Conservation (phyloP, 2,113 vertebrate species). For the Climacteris rufus region DNA sequence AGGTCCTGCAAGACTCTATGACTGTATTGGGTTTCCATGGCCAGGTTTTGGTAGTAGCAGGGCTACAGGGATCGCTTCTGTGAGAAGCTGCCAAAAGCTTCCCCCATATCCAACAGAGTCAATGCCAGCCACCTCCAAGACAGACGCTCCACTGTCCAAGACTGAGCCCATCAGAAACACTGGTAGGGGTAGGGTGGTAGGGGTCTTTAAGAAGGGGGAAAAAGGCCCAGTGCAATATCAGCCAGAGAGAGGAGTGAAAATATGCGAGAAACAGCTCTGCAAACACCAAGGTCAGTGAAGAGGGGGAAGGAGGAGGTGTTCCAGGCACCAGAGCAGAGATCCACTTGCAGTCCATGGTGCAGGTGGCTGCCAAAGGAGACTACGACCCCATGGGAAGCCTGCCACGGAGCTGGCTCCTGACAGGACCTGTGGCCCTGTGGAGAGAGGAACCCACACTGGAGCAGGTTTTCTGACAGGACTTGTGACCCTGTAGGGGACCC, state of each 20-base stretch:
- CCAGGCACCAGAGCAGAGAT: background rate
- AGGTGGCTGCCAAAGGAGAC: background rate
- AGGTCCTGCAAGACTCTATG: background rate
- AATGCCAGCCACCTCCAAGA: background rate
- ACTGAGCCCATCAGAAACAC: rapidly evolving
- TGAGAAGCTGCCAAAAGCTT: background rate
- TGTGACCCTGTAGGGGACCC: background rate
- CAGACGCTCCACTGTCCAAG: background rate
- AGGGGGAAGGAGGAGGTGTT: background rate
- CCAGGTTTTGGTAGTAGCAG: background rate
- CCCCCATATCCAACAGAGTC: background rate
- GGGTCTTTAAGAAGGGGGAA: rapidly evolving
- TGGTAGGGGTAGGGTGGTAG: too few relatives aligned
- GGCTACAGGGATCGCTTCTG: background rate
- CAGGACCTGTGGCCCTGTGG: background rate
- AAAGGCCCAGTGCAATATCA: background rate
- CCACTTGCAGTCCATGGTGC: too few relatives aligned
- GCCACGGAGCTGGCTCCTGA: background rate
- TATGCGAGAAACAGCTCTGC: background rate
- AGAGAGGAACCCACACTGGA: background rate
- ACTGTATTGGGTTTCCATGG: background rate
- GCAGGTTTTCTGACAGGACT: background rate
- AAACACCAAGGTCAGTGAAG: background rate
- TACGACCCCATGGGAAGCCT: background rate
- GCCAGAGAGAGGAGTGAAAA: background rate